Evolutionary conservation across 1,140 invertebrate species (phyloP).

Genomic region (Pogonomyrmex barbatus): DNA sequence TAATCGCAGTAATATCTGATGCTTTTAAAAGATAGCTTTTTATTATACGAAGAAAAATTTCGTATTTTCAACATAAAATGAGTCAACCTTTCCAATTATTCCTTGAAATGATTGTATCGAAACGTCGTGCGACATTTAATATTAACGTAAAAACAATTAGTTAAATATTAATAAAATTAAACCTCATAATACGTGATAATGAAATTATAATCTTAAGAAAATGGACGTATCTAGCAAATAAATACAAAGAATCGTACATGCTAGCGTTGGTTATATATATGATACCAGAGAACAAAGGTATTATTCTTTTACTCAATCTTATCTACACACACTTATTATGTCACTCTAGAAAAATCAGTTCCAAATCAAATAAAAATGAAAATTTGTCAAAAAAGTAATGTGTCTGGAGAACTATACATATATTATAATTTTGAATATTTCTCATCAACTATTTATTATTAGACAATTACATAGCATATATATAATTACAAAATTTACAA

Average conservation of each 20-base stretch:
- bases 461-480: too few species aligned
- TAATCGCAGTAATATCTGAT: not conserved
- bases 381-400: not conserved
- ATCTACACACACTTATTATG: not conserved
- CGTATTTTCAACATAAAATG: not conserved
- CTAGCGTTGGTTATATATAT: constrained; percentile 6
- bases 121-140: not conserved
- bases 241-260: constrained; percentile 30
- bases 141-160: not conserved
- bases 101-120: not conserved
- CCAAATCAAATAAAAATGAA: not conserved
- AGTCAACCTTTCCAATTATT: not conserved
- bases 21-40: not conserved
- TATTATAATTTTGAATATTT: not conserved
- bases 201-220: not conserved
- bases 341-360: not conserved
- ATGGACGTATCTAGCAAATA: not conserved
- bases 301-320: constrained; percentile 11
- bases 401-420: not conserved
- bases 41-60: not conserved
- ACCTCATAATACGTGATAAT: not conserved
- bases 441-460: too few species aligned
- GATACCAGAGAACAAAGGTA: not conserved
- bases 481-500: too few species aligned
- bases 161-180: constrained; percentile 3